Percentiles rank a stretch among this genome's conserved stretches.
These are phyloP conservation scores for Accipiter cooperii DNA, from an alignment of 2,113 vertebrate species.

Conservation along the genomic window DNA sequence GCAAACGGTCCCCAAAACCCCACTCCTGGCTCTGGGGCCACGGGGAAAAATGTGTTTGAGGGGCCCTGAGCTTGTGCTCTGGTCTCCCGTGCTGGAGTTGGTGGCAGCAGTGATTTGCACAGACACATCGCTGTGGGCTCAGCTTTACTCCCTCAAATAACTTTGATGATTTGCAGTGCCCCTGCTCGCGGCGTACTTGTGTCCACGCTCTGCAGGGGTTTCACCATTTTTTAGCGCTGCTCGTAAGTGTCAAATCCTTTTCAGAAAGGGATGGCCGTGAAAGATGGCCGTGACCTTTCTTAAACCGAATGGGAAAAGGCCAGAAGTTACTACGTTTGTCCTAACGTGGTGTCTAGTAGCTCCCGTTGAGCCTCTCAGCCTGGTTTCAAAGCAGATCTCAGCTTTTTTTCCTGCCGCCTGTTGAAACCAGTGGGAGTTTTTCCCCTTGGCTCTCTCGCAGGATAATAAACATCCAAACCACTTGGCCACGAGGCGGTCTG, in stretches of 20 bases:
- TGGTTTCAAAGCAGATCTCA: neutral
- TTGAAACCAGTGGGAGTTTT: neutral
- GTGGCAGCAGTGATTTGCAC: neutral
- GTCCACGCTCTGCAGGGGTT: neutral
- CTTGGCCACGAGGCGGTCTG: neutral
- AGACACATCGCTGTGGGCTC: fast-evolving
- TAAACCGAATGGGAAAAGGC: neutral
- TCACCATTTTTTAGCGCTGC: neutral
- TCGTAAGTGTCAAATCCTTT: neutral
- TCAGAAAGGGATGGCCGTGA: no score
- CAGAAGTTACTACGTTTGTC: fast-evolving
- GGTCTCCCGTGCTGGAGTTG: fast-evolving
- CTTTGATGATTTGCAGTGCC: neutral
- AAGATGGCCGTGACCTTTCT: neutral
- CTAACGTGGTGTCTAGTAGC: fast-evolving
- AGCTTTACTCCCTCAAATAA: neutral
- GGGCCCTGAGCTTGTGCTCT: neutral
- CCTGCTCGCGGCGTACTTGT: fast-evolving
- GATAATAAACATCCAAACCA: neutral
- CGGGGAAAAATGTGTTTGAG: fast-evolving
- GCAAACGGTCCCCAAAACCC: neutral
- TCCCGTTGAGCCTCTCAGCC: neutral
- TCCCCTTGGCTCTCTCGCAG: neutral
- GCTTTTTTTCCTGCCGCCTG: neutral
- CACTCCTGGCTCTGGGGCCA: neutral